Evolutionary conservation across 2,113 vertebrate species (phyloP).

Genomic region (Scomber colias): DNA sequence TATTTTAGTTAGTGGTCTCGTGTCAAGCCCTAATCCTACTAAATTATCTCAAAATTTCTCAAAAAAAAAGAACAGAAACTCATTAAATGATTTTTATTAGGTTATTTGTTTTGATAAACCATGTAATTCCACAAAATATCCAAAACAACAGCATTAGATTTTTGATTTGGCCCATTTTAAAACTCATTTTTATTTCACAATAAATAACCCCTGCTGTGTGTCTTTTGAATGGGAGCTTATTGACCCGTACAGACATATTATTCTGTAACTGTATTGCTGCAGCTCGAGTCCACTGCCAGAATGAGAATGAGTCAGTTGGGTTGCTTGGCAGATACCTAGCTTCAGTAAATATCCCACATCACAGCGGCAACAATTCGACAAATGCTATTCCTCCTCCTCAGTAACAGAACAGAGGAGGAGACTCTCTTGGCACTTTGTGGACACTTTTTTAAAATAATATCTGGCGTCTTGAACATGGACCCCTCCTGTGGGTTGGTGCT

Average conservation of each 20-base stretch:
- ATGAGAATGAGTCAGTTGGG: constrained; percentile 48
- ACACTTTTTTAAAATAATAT: constrained; percentile 43
- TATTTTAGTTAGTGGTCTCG: constrained; percentile 1
- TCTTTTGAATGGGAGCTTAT: constrained; percentile 3
- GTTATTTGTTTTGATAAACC: no score
- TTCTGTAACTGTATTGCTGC: constrained; percentile 26
- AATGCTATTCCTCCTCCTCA: constrained; percentile 40
- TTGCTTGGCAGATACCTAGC: constrained; percentile 42
- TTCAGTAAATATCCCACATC: constrained; percentile 50
- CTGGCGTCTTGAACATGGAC: constrained; percentile 26
- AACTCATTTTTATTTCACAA: background rate
- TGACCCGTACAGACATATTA: constrained; percentile 30
- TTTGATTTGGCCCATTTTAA: no score
- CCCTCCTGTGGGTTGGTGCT: constrained; percentile 32
- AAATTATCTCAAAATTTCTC: background rate
- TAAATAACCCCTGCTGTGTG: constrained; percentile 11
- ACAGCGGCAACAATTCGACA: constrained; percentile 24
- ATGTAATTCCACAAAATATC: no score
- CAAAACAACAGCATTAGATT: no score
- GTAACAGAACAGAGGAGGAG: constrained; percentile 34
- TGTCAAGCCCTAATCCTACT: background rate
- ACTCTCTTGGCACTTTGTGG: constrained; percentile 37
- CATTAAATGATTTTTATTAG: no score
- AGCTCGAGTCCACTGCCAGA: constrained; percentile 34
- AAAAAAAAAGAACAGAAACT: background rate